Percentiles rank a stretch among this genome's conserved stretches.
These are phyloP conservation scores for Pseudochirops cupreus DNA, from an alignment of 2,797 vertebrate species.

Conservation along the genomic window DNA sequence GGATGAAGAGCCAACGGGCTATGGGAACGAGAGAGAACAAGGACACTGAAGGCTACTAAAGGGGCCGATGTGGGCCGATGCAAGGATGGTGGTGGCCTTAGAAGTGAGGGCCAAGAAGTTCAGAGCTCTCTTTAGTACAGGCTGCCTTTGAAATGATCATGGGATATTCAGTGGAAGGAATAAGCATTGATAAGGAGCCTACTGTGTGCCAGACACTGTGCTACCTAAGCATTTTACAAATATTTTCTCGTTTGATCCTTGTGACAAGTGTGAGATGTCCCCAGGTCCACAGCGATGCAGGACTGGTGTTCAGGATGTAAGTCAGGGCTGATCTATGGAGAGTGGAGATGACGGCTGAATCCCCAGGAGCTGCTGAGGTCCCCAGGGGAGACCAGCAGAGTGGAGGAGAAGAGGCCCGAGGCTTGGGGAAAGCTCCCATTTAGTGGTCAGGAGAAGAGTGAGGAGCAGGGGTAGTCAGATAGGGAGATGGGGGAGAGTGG, in stretches of 20 bases:
- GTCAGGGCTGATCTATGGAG: not conserved
- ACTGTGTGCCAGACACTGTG: not conserved
- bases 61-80: too few species aligned
- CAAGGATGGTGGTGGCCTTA: not conserved
- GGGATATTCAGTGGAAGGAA: too few species aligned
- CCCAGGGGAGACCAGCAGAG: not conserved
- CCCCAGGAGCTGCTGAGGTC: too few species aligned
- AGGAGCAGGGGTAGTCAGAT: not conserved
- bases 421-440: not conserved
- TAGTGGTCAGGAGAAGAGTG: not conserved
- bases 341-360: not conserved
- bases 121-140: too few species aligned
- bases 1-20: too few species aligned
- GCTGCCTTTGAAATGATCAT: not conserved
- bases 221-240: too few species aligned
- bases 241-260: not conserved
- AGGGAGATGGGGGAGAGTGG: not conserved
- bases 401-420: not conserved
- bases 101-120: not conserved
- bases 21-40: too few species aligned
- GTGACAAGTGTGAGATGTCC: not conserved
- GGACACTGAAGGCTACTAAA: too few species aligned
- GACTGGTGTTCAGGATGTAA: not conserved
- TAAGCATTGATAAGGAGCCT: not conserved
- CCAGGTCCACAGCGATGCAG: fast-evolving